Evolutionary conservation across 2,888 invertebrate species (phyloP).

Genomic region (Priocnemis perturbator): DNA sequence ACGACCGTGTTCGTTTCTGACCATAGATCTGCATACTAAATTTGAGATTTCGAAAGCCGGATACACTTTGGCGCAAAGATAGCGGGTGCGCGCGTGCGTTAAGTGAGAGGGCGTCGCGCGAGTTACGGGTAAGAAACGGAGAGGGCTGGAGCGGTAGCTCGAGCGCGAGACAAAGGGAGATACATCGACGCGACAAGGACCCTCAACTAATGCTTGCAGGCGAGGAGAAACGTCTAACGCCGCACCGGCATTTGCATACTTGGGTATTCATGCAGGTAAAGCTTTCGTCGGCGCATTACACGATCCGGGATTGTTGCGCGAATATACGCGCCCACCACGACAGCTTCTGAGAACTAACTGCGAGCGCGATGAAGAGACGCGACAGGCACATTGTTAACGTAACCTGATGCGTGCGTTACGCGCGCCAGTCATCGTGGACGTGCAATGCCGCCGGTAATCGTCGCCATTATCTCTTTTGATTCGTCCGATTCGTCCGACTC

Average conservation of each 20-base stretch:
- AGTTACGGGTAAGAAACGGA: too few relatives aligned
- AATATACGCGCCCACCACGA: conserved; percentile 7
- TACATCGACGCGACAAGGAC: conserved; percentile 1
- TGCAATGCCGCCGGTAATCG: too few relatives aligned
- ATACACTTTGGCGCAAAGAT: too few relatives aligned
- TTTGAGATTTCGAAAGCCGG: too few relatives aligned
- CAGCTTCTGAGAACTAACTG: conserved; percentile 44
- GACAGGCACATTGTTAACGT: conserved; percentile 37
- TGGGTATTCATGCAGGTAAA: conserved; percentile 66
- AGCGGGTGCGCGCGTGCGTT: too few relatives aligned
- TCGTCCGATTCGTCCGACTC: too few relatives aligned
- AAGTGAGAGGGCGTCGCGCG: too few relatives aligned
- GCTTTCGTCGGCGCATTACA: conserved; percentile 62
- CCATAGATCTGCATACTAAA: too few relatives aligned
- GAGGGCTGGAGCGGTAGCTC: neutral
- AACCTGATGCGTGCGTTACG: conserved; percentile 15
- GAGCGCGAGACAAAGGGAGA: neutral
- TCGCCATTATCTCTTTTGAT: too few relatives aligned
- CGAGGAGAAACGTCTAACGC: conserved; percentile 60
- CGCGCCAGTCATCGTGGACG: too few relatives aligned
- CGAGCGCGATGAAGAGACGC: conserved; percentile 37
- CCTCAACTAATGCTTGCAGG: conserved; percentile 46
- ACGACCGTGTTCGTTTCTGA: too few relatives aligned
- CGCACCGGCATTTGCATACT: conserved; percentile 66
- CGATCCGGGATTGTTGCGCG: conserved; percentile 61